Percentiles rank a stretch among this genome's conserved stretches.
Evolutionary conservation across 37 sponge, comb jelly and placozoan genomes (phyloP).

Genomic region (Petrosia ficiformis): DNA sequence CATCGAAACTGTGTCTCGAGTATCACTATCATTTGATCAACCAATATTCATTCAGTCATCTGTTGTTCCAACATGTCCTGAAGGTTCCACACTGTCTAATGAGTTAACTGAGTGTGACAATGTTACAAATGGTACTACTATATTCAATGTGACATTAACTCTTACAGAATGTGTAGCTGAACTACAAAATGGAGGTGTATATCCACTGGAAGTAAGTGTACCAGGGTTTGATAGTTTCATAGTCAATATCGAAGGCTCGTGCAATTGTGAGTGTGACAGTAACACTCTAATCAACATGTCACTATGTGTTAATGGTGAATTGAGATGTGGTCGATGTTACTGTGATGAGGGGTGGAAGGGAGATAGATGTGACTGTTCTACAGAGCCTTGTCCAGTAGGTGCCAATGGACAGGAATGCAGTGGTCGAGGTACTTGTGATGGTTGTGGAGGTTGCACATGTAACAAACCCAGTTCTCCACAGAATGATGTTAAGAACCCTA

Average conservation of each 20-base stretch:
- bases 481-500: not conserved
- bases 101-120: not conserved
- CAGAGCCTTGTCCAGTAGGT: not conserved
- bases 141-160: not conserved
- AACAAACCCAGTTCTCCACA: not conserved
- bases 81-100: not conserved
- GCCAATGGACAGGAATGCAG: constrained; percentile 1
- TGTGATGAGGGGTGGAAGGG: constrained; percentile 30
- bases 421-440: not conserved
- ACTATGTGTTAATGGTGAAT: constrained; percentile 4
- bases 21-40: not conserved
- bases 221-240: constrained; percentile 18
- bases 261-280: constrained; percentile 7
- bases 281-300: not conserved
- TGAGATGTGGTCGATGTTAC: constrained; percentile 34
- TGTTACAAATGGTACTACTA: not conserved
- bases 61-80: not conserved
- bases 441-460: not conserved
- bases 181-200: not conserved
- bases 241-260: not conserved
- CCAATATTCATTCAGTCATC: not conserved
- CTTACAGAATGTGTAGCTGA: not conserved
- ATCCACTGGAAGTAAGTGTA: not conserved
- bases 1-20: not conserved
- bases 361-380: not conserved